phyloP scores from a whole-genome alignment of 35 echinoderm and acorn worm species.

The Ptychodera flava region DNA sequence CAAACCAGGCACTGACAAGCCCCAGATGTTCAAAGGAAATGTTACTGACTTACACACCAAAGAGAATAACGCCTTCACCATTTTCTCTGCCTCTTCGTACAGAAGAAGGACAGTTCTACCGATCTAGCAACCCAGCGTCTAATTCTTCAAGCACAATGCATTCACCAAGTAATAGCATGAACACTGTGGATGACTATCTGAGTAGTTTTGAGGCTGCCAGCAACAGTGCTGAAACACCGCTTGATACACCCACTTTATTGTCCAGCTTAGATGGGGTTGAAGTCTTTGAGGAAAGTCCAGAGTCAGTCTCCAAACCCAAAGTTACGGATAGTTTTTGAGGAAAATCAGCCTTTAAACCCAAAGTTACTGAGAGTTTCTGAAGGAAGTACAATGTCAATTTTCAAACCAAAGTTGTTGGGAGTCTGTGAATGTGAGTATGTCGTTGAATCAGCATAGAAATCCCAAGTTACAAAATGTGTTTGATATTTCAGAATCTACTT shows the following conservation, averaged over 20 bases:
- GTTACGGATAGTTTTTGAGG: no score
- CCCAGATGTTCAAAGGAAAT: conserved; percentile 19
- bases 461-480: no score
- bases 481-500: no score
- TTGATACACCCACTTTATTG: not conserved
- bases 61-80: conserved; percentile 22
- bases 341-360: no score
- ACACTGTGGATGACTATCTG: not conserved
- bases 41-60: conserved; percentile 66
- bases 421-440: no score
- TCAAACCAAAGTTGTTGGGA: no score
- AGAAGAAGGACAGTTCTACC: not conserved
- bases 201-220: not conserved
- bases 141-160: not conserved
- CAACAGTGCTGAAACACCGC: not conserved
- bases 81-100: not conserved
- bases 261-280: not conserved
- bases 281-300: no score
- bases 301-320: no score
- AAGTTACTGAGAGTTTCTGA: no score
- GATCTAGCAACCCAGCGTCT: not conserved
- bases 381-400: no score
- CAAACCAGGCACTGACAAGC: conserved; percentile 12
- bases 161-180: not conserved
- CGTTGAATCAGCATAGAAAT: no score